Percentiles rank a stretch among this genome's conserved stretches.
These are phyloP conservation scores for Galeopsomyia nigrocyanea DNA, from an alignment of 2,888 invertebrate species.

Conservation along the genomic window DNA sequence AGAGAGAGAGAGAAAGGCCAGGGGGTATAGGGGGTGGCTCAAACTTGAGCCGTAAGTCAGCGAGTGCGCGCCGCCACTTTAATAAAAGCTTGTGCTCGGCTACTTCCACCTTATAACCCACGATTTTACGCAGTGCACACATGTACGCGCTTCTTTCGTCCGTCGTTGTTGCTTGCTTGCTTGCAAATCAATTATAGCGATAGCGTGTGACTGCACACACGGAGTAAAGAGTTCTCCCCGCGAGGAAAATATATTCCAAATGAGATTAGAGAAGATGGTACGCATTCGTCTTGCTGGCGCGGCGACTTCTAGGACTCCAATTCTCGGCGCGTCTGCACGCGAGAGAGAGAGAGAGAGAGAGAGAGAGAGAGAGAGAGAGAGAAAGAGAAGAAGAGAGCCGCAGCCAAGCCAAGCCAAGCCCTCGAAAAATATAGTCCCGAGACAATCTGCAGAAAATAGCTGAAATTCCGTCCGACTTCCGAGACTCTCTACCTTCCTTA, in stretches of 20 bases:
- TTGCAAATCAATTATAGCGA: too few relatives aligned
- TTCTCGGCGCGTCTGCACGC: slow-evolving; percentile 23
- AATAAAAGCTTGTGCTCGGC: slow-evolving; percentile 46
- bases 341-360: too few relatives aligned
- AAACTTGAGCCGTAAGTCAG: slow-evolving; percentile 64
- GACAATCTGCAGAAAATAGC: slow-evolving; percentile 64
- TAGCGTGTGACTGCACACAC: too few relatives aligned
- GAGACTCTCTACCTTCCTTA: slow-evolving; percentile 47
- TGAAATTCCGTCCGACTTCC: slow-evolving; percentile 58
- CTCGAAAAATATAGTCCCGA: slow-evolving; percentile 61
- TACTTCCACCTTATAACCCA: slow-evolving; percentile 11
- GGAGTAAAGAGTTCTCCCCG: slow-evolving; percentile 43
- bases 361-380: too few relatives aligned
- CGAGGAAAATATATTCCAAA: slow-evolving; percentile 63
- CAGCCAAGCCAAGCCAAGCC: slow-evolving; percentile 32
- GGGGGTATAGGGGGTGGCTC: slow-evolving; percentile 49
- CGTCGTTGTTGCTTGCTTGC: too few relatives aligned
- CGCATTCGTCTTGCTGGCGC: slow-evolving; percentile 46
- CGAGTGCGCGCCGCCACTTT: slow-evolving; percentile 47
- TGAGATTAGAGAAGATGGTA: slow-evolving; percentile 61
- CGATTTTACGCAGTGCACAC: not conserved
- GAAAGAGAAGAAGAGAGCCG: too few relatives aligned
- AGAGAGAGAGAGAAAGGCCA: slow-evolving; percentile 18
- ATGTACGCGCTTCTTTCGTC: too few relatives aligned
- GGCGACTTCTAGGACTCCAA: slow-evolving; percentile 22